Evolutionary conservation across 1,140 invertebrate species (phyloP), one percentile per base, ranked within the genome.

Genomic region (Drosophila nigromelanica): DNA sequence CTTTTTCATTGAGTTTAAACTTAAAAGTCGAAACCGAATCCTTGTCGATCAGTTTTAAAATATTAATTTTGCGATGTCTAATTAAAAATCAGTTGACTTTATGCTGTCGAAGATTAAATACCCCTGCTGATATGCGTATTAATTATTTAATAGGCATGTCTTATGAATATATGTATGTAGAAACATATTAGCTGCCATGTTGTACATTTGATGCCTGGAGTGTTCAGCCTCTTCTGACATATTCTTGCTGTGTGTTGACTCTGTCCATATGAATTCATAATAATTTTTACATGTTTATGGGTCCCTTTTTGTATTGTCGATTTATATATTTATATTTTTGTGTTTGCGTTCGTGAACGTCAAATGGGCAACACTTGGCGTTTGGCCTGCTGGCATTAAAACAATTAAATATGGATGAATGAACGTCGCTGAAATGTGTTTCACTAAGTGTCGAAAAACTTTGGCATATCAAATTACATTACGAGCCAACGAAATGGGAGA

Each of bases 331-430:
- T 68, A 10, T 52, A 30, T 10, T 45, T 51, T 27, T 15, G n/a
- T 50, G 7, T 39, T 59, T 40, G 24, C 39, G 27, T 42, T 3
- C 21, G 21, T 24, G 21, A 24, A 24, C 21, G 21, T 24, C n/a
- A 67, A 67, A 58, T 58, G 63, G 43, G 6, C 14, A 43, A 67
- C 63, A 67, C 47, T 67, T 59, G 45, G 40, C 54, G 43, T 21
- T 27, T 12, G 59, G 45, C 12, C 67, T 14, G 67, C 4, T 15
- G 51, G 39, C 47, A 59, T 63, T 64, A 35, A 71, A 75, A 71
- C 73, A 78, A 78, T 78, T 75, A 78, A 75, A 75, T 78, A 78
- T 74, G 71, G 50, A 70, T 70, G 59, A 73, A 50, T 42, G 72
- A 72, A 78, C 73, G 72, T 75, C 56, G 60, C 60, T 77, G 60